Evolutionary conservation across 2,888 invertebrate genomes (phyloP), one percentile per base, ranked within the genome.

Genomic region (Xestia c-nigrum): DNA sequence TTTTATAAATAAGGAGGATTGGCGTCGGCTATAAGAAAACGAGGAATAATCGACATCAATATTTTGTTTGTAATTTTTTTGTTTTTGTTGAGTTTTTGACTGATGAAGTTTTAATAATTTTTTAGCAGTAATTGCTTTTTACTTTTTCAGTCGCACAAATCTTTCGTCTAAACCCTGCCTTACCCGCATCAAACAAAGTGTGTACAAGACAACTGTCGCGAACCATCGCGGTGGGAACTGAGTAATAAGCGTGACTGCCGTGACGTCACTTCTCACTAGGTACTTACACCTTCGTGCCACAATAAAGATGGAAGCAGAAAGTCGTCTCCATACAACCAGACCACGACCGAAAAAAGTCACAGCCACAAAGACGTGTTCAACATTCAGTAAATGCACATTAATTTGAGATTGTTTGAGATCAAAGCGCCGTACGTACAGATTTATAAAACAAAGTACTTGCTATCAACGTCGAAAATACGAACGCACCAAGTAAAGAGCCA

Each of bases 211-310:
- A 80, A 75, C 72, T 75, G 85, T 64, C 57, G 47, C 16, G 3
- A 55, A 66, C 12, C 61, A 72, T 24, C 68, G 63, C 63, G 67
- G 65, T 67, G 69, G 24, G 21, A 47, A 64, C 50, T 6, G 19
- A 40, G 69, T 57, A 52, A 75, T 81, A 72, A 72, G 63, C 59
- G 64, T 61, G 67, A 84, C 79, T 72, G 38, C 61, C 31, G 24
- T 69, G 69, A 84, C 85, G 72, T 81, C 64, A 80, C 74, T 73
- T 2, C 61, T 72, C 59, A 55, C n/a, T 19, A 72, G 12, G 52
- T 61, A 65, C 59, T 59, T 24, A 43, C n/a, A 55, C n/a, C 7
- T 55, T 31, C n/a, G 6, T 64, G 6, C 43, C 43, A 43, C 64
- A 14, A 64, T 43, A 43, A 7, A 64, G 16, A 43, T 43, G n/a